Evolutionary conservation across 2,888 invertebrate genomes (phyloP), one percentile per base, ranked within the genome.

Genomic region (Temnothorax rugatulus): DNA sequence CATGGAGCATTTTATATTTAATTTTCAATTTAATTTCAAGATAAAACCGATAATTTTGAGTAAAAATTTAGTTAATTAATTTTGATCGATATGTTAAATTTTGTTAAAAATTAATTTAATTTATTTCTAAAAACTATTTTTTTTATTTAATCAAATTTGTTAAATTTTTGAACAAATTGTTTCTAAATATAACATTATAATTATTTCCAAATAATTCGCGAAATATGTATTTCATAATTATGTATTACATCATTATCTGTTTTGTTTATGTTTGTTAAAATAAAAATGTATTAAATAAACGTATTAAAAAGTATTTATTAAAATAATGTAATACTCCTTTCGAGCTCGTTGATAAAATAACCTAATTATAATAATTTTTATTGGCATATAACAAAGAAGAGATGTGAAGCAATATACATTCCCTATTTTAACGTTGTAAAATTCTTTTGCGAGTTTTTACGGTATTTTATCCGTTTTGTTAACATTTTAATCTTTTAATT

Each of bases 1-100:
- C 38, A 41, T 8, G 29, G 15, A 2, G 29, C 25, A 57, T 4
- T 13, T 38, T 69, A 57, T 44, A 47, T 38, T 76, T 66, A 76
- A 66, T 76, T 66, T 64, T 63, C 4, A 50, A 66, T 64, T 38
- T 4, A 54, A 54, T 54, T 77, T 66, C 25, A 50, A 34, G 29
- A 50, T 41, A 41, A 41, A 66, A 61, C 18, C 29, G 21, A 50
- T 75, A 61, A 75, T 34, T 47, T 44, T 34, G 25, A 44, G n/a
- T 21, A 75, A 63, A 61, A 34, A 47, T 9, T 61, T 61, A 47
- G 18, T 44, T 50, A 59, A 50, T 9, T 68, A 29, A 73, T 41
- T 44, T n/a, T 34, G n/a, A 29, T 61, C 15, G 15, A 50, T 74
- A n/a, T 54, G n/a, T 47, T 47, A 61, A n/a, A 25, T 29, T 44